Evolutionary conservation across 1,140 invertebrate genomes (phyloP).

Genomic region (Bombus ignitus): DNA sequence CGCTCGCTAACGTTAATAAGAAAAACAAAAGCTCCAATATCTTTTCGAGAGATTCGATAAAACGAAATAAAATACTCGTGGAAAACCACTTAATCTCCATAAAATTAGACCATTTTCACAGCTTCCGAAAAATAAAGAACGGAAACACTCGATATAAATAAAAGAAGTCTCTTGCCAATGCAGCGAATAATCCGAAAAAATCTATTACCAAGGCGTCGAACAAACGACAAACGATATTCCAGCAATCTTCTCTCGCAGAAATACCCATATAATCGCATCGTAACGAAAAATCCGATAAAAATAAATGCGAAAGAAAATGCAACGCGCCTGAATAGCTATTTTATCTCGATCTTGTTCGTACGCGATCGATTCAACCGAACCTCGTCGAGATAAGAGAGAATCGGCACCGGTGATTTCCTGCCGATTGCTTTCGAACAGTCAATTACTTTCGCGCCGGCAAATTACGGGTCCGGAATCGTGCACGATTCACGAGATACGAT

Average conservation of each 20-base stretch:
- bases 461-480: slow-evolving; percentile 40
- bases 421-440: slow-evolving; percentile 46
- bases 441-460: slow-evolving; percentile 47
- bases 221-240: neutral
- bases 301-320: neutral
- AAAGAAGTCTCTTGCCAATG: too few relatives aligned
- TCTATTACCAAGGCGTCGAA: too few relatives aligned
- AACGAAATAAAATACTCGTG: neutral
- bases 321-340: slow-evolving; percentile 15
- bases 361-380: slow-evolving; percentile 26
- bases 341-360: slow-evolving; percentile 21
- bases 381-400: slow-evolving; percentile 41
- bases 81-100: too few relatives aligned
- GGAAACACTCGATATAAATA: too few relatives aligned
- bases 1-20: neutral
- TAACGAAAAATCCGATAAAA: neutral
- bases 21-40: neutral
- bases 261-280: neutral
- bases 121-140: too few relatives aligned
- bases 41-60: neutral
- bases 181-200: too few relatives aligned
- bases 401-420: slow-evolving; percentile 47
- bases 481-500: slow-evolving; percentile 43
- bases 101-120: too few relatives aligned
- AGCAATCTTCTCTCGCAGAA: neutral